phyloP scores from a whole-genome alignment of 2,888 invertebrate genomes.

The Cataglyphis rosenhaueri region DNA sequence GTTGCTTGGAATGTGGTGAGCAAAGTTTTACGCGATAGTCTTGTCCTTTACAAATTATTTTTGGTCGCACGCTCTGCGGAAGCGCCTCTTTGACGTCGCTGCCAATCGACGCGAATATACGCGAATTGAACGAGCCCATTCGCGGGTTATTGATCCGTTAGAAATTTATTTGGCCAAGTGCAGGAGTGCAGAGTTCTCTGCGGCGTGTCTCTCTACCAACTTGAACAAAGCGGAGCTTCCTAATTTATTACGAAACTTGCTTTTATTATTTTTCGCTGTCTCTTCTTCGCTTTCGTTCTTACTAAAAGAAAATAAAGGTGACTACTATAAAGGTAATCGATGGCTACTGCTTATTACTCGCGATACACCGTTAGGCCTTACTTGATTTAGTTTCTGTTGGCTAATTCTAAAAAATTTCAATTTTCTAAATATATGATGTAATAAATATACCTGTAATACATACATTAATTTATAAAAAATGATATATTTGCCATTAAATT shows the following conservation, averaged over 20 bases:
- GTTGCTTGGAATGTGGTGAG: slow-evolving; percentile 51
- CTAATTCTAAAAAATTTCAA: background rate
- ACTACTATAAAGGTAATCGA: slow-evolving; percentile 61
- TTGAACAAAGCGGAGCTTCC: slow-evolving; percentile 54
- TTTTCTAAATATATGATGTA: background rate
- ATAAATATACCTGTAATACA: background rate
- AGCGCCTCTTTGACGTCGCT: slow-evolving; percentile 41
- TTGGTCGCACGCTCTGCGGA: slow-evolving; percentile 45
- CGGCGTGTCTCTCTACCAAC: slow-evolving; percentile 41
- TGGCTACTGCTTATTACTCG: slow-evolving; percentile 65
- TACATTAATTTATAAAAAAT: background rate
- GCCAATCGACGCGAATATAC: slow-evolving; percentile 40
- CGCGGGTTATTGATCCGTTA: slow-evolving; percentile 20
- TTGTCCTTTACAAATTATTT: slow-evolving; percentile 62
- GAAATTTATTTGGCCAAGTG: slow-evolving; percentile 68
- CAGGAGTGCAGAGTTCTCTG: slow-evolving; percentile 17
- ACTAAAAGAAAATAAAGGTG: slow-evolving; percentile 48
- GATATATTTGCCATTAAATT: background rate
- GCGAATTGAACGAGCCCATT: slow-evolving; percentile 30
- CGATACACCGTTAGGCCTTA: slow-evolving; percentile 56
- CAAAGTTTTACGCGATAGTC: slow-evolving; percentile 20
- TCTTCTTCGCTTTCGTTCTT: slow-evolving; percentile 5
- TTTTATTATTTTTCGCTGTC: slow-evolving; percentile 65
- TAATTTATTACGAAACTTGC: slow-evolving; percentile 73
- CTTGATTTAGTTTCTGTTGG: slow-evolving; percentile 54